phyloP scores from a whole-genome alignment of 2,113 vertebrate species.

The Tretioscincus oriximinensis region DNA sequence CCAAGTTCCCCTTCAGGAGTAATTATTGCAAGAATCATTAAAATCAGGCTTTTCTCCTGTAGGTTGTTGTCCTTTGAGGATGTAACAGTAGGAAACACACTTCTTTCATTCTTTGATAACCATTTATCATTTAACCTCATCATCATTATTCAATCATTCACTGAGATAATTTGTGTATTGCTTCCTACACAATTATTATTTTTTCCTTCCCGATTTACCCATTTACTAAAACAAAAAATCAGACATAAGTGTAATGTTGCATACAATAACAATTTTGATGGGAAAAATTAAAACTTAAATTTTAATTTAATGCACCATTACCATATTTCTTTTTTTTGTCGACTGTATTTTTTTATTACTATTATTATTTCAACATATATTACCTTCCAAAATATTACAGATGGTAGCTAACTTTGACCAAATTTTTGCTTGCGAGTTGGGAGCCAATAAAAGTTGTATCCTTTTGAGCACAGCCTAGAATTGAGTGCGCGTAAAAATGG shows the following conservation, averaged over 20 bases:
- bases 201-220: conserved; percentile 49
- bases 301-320: background rate
- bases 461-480: no score
- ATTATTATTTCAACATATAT: no score
- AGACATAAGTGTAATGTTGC: conserved; percentile 17
- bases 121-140: conserved; percentile 65
- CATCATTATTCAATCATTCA: conserved; percentile 67
- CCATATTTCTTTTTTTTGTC: no score
- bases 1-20: conserved; percentile 69
- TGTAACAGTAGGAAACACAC: conserved; percentile 63
- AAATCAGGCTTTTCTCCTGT: conserved; percentile 59
- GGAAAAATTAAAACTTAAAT: background rate
- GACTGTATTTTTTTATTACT: no score
- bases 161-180: conserved; percentile 56
- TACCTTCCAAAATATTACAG: no score
- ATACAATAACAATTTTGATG: conserved; percentile 24
- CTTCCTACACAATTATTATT: conserved; percentile 59
- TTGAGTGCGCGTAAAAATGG: no score
- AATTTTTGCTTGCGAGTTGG: no score
- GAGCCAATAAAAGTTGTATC: no score
- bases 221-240: conserved; percentile 40
- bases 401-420: no score
- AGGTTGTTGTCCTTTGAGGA: conserved; percentile 67
- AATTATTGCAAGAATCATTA: conserved; percentile 72
- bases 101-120: conserved; percentile 49